Evolutionary conservation across 2,797 vertebrate genomes (phyloP).

Genomic region (Rhyacichthys aspro): DNA sequence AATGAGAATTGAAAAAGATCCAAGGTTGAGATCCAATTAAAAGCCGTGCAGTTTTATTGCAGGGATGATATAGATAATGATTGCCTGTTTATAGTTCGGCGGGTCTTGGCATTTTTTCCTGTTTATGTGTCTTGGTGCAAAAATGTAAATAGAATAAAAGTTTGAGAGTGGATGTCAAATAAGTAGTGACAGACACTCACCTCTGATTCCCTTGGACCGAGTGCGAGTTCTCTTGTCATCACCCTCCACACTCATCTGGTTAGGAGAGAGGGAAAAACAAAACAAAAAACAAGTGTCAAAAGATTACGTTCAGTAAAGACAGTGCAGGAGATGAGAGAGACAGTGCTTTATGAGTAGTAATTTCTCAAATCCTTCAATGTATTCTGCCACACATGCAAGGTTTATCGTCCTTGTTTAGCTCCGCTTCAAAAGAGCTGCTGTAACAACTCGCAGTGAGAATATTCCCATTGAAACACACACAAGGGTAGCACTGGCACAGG

Average conservation of each 20-base stretch:
- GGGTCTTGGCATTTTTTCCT: too few species aligned
- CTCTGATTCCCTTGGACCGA: slow-evolving; percentile 92
- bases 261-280: slow-evolving; percentile 37
- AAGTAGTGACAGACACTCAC: slow-evolving; percentile 76
- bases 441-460: slow-evolving; percentile 23
- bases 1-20: too few species aligned
- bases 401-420: slow-evolving; percentile 15
- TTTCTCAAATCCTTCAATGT: slow-evolving; percentile 25
- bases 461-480: slow-evolving; percentile 32
- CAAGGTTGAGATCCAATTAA: too few species aligned
- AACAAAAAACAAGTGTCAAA: neutral
- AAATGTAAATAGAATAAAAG: neutral
- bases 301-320: neutral
- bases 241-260: slow-evolving; percentile 94
- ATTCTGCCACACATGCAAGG: slow-evolving; percentile 14
- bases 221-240: slow-evolving; percentile 92
- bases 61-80: too few species aligned
- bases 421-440: slow-evolving; percentile 27
- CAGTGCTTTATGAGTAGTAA: neutral
- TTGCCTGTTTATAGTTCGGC: too few species aligned
- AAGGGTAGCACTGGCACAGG: slow-evolving; percentile 31
- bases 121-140: neutral
- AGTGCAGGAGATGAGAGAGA: neutral
- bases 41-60: too few species aligned
- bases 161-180: too few species aligned